Conservation (phyloP, 2,888 invertebrate genomes). For the Caenorhabditis drosophilae region DNA sequence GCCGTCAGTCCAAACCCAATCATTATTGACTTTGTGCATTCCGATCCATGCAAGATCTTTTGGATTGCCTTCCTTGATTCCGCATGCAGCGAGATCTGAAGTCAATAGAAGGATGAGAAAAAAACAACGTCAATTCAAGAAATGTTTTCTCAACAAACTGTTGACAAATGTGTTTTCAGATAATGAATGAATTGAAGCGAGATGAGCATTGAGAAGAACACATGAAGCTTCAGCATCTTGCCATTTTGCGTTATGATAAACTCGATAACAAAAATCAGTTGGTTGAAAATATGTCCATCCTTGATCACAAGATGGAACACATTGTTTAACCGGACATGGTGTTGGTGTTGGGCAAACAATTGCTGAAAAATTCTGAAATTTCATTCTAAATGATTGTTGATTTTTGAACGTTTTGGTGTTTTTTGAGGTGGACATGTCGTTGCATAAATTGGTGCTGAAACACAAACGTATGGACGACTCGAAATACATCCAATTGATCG, state of each 20-base stretch:
- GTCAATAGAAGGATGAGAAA: background rate
- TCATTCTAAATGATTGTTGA: background rate
- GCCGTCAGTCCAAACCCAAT: slow-evolving; percentile 45
- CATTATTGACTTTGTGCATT: slow-evolving; percentile 19
- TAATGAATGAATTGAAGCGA: slow-evolving; percentile 26
- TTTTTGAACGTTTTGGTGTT: slow-evolving; percentile 23
- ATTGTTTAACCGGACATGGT: slow-evolving; percentile 27
- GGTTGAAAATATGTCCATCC: slow-evolving; percentile 37
- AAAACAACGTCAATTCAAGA: background rate
- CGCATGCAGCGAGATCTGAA: slow-evolving; percentile 32
- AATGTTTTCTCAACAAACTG: slow-evolving; percentile 11
- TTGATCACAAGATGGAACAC: slow-evolving; percentile 32
- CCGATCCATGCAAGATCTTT: slow-evolving; percentile 40
- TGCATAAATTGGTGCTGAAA: slow-evolving; percentile 18
- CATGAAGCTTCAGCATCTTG: slow-evolving; percentile 36
- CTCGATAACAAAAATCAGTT: slow-evolving; percentile 32
- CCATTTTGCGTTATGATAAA: slow-evolving; percentile 29
- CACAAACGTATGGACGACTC: slow-evolving; percentile 30
- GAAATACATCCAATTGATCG: slow-evolving; percentile 24
- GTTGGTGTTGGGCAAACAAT: slow-evolving; percentile 29
- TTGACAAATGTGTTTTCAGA: slow-evolving; percentile 38
- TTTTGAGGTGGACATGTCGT: slow-evolving; percentile 36
- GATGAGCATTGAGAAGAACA: slow-evolving; percentile 21
- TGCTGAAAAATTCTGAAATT: slow-evolving; percentile 11
- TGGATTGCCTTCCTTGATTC: slow-evolving; percentile 35